Conservation (phyloP, 2,888 invertebrate genomes). For the Metopia argyrocephala region DNA sequence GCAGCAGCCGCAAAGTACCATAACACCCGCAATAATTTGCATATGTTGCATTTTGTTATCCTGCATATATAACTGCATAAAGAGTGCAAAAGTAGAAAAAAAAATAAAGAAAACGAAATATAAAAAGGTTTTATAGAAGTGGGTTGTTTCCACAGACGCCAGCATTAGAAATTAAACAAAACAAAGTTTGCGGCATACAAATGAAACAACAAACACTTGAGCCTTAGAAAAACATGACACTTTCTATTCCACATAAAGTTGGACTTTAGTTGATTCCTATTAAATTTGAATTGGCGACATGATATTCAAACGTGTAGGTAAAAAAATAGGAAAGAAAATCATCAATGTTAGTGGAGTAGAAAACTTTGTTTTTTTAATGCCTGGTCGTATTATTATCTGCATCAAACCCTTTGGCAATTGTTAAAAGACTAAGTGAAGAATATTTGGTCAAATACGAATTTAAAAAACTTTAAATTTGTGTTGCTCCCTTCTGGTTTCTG, state of each 20-base stretch:
- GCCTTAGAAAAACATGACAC: constrained; percentile 54
- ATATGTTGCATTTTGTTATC: constrained; percentile 60
- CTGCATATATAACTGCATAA: constrained; percentile 37
- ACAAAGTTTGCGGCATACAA: constrained; percentile 47
- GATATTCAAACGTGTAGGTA: constrained; percentile 58
- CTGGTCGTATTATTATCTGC: too few species aligned
- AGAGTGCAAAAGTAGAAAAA: neutral
- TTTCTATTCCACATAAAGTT: constrained; percentile 52
- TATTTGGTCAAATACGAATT: too few species aligned
- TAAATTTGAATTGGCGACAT: constrained; percentile 56
- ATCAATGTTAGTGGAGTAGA: too few species aligned
- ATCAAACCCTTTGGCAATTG: too few species aligned
- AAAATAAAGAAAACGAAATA: neutral
- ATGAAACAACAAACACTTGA: constrained; percentile 47
- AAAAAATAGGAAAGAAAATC: constrained; percentile 26
- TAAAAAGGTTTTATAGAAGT: constrained; percentile 43
- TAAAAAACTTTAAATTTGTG: too few species aligned
- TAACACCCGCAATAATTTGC: constrained; percentile 64
- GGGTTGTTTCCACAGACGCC: constrained; percentile 57
- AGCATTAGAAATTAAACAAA: constrained; percentile 50
- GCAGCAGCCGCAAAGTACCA: constrained; percentile 36
- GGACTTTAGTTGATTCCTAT: constrained; percentile 15
- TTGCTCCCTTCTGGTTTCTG: too few species aligned
- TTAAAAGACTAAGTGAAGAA: too few species aligned
- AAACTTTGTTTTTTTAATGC: neutral